Evolutionary conservation across 2,113 vertebrate species (phyloP).

Genomic region (Ahaetulla prasina): DNA sequence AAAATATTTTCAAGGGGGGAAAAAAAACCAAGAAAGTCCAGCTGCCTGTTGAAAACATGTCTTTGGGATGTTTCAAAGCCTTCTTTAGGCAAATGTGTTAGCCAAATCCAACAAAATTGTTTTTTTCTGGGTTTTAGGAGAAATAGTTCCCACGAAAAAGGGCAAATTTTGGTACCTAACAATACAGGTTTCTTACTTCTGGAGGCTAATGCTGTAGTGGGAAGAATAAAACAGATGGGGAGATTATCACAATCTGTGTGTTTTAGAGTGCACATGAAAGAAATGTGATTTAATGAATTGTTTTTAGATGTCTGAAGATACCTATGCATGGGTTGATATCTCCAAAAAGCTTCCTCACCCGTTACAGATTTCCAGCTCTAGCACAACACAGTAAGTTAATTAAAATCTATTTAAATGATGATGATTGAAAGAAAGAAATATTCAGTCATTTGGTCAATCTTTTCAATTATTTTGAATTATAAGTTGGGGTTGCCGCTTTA

Average conservation of each 20-base stretch:
- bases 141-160: neutral
- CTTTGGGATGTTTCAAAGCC: neutral
- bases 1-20: neutral
- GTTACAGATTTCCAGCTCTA: slow-evolving; percentile 17
- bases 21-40: neutral
- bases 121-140: neutral
- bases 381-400: slow-evolving; percentile 53
- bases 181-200: neutral
- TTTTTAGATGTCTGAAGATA: slow-evolving; percentile 59
- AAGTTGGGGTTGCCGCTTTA: neutral
- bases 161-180: neutral
- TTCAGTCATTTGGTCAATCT: neutral
- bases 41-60: neutral
- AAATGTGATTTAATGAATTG: slow-evolving; percentile 12
- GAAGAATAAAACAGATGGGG: neutral
- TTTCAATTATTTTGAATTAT: slow-evolving; percentile 3
- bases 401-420: neutral
- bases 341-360: slow-evolving; percentile 18
- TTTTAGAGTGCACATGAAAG: neutral
- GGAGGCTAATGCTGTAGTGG: neutral
- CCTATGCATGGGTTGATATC: slow-evolving; percentile 28
- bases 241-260: neutral
- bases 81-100: neutral
- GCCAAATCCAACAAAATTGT: neutral
- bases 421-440: neutral